Percentiles rank a stretch among this genome's conserved stretches.
phyloP scores from a whole-genome alignment of 2,888 invertebrate species.

The Himalopsyche japonica region DNA sequence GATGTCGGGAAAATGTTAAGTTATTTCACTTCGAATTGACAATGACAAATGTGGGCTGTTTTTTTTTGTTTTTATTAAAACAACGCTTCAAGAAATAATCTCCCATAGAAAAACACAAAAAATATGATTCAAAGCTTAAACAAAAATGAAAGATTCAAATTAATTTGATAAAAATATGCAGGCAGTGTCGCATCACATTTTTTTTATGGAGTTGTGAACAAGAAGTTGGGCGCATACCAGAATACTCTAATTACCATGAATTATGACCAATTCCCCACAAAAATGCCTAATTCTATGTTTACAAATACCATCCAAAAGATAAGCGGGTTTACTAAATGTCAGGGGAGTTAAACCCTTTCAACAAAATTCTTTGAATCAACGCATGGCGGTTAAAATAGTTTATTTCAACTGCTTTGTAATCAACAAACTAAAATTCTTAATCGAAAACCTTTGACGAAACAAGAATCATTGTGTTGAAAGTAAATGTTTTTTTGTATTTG shows the following conservation, averaged over 20 bases:
- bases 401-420: too few species aligned
- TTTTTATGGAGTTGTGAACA: background rate
- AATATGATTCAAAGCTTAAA: background rate
- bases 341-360: background rate
- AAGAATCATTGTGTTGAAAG: too few species aligned
- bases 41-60: constrained; percentile 13
- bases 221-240: constrained; percentile 1
- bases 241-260: constrained; percentile 9
- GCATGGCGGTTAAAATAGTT: too few species aligned
- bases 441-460: too few species aligned
- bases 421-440: too few species aligned
- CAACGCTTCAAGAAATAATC: background rate
- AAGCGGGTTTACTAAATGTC: background rate
- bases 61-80: background rate
- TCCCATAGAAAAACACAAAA: background rate
- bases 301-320: constrained; percentile 3
- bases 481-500: too few species aligned
- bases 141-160: background rate
- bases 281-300: constrained; percentile 9
- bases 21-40: constrained; percentile 15
- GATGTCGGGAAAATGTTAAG: constrained; percentile 4
- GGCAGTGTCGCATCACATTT: background rate
- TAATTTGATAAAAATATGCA: constrained; percentile 4
- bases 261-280: constrained; percentile 4
- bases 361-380: too few species aligned